Evolutionary conservation across 2,888 invertebrate genomes (phyloP), one percentile per base, ranked within the genome.

Genomic region (Drosophila barbarae): DNA sequence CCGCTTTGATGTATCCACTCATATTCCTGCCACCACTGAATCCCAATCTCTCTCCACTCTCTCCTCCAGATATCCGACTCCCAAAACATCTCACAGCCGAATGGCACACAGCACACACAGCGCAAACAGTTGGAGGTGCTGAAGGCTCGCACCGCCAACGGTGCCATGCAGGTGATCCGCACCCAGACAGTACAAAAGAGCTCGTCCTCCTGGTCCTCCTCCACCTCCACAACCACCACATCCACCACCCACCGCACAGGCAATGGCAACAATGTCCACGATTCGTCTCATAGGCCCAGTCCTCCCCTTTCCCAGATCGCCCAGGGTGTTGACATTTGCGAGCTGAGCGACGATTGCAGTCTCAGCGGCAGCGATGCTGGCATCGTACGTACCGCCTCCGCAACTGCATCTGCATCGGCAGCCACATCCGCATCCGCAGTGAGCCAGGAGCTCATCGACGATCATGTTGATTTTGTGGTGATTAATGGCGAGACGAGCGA

Each of bases 91-190:
- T 87, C 89, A 81, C 88, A 89, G 77, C 88, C 89, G 53, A 89
- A 90, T 65, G 90, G 90, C 78, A 89, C 86, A 69, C 88, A 89
- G 74, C 89, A 88, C 74, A 87, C 88, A 74, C 88, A 90, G 79
- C 87, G 89, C 69, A 90, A 90, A 83, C 89, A 90, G 77, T 91
- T 94, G 90, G 94, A 94, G 89, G 94, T 94, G 78, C 91, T 94
- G 73, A 92, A 94, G 85, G 92, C 93, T 54, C 93, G 92, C 86
- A 92, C 92, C 68, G 93, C 94, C 44, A 86, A 87, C 68, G 92
- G 93, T 49, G 92, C 77, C 53, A 90, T 94, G 84, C 93, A 94
- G 81, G 94, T 94, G 71, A 92, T 94, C 90, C 92, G 94, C 76
- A 93, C 94, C 74, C 88, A 90, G 77, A 89, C 89, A 57, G 88